Base-by-base conservation (phyloP, 1,140 invertebrate species). In the Agrilus planipennis region DNA sequence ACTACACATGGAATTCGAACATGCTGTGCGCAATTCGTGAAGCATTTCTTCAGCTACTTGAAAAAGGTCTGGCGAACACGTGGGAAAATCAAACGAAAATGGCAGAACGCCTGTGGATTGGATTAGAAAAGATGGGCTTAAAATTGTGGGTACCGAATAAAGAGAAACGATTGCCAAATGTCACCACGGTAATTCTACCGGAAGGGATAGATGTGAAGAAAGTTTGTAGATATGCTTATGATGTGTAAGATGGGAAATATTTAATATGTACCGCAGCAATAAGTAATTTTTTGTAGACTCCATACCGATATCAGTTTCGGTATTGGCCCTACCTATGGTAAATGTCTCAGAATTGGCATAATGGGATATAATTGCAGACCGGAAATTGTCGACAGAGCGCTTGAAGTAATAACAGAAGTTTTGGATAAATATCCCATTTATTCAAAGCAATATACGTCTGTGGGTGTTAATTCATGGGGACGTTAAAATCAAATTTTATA, bases 1-100 rank as follows among this genome's bases (percentile, higher is more conserved):
- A 89, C 59, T 85, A 89, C 56, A 93, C 89, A 0, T 72, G 79
- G 15, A 77, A 76, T 4, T 69, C 85, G 0, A 84, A 74, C 11
- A 57, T 84, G 38, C 50, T 91, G 0, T 90, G 82, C 61, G 83
- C 75, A 0, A 54, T 92, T 6, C 70, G 87, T 4, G 79, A 85
- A 55, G 83, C 77, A 16, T 58, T 92, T 17, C 71, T 80, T 2
- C 65, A 76, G 42, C 51, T 90, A 12, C 72, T 68, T 12, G 76
- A 79, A 41, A 77, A 87, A 64, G 81, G 81, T 1, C 63, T 91
- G 11, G 71, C 72, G 36, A 67, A 70, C 10, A 68, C 70, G 2
- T 85, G 85, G 73, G 57, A 65, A 10, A 71, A 79, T 11, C 87
- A 92, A 54, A 59, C 67, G 6, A 51, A 65, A 30, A 78, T 75